Percentiles rank a stretch among this genome's conserved stretches.
Conservation (phyloP, 2,797 vertebrate genomes). For the Cyprinodon diabolis region DNA sequence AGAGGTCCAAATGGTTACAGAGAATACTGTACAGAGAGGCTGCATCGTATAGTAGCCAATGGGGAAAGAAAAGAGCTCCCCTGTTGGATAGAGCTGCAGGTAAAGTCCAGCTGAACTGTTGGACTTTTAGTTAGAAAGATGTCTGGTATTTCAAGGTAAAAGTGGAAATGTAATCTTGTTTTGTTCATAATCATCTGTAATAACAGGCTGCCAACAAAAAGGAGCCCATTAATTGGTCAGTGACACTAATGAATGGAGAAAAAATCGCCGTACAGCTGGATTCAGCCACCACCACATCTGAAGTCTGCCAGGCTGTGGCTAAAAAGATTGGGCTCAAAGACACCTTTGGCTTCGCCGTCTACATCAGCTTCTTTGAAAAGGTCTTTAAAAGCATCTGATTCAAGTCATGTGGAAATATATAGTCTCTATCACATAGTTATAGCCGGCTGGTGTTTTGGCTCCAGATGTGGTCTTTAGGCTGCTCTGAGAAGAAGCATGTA, state of each 20-base stretch:
- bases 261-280: slow-evolving; percentile 82
- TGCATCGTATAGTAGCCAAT: slow-evolving; percentile 83
- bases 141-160: background rate
- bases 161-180: background rate
- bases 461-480: slow-evolving; percentile 92
- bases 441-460: background rate
- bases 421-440: background rate
- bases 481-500: slow-evolving; percentile 81
- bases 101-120: slow-evolving; percentile 50
- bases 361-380: slow-evolving; percentile 89
- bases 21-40: slow-evolving; percentile 83
- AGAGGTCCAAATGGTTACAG: slow-evolving; percentile 80
- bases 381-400: slow-evolving; percentile 36
- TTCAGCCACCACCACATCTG: slow-evolving; percentile 88
- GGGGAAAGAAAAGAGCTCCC: slow-evolving; percentile 89
- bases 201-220: slow-evolving; percentile 87
- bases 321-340: slow-evolving; percentile 81
- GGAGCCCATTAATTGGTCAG: slow-evolving; percentile 78
- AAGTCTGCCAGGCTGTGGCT: slow-evolving; percentile 85
- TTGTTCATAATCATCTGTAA: background rate
- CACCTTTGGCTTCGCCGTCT: slow-evolving; percentile 90
- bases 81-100: slow-evolving; percentile 91
- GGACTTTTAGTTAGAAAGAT: too few species aligned
- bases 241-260: slow-evolving; percentile 82
- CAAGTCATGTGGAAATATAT: background rate